phyloP scores from a whole-genome alignment of 1,140 invertebrate genomes.

The Drosophila pandora region DNA sequence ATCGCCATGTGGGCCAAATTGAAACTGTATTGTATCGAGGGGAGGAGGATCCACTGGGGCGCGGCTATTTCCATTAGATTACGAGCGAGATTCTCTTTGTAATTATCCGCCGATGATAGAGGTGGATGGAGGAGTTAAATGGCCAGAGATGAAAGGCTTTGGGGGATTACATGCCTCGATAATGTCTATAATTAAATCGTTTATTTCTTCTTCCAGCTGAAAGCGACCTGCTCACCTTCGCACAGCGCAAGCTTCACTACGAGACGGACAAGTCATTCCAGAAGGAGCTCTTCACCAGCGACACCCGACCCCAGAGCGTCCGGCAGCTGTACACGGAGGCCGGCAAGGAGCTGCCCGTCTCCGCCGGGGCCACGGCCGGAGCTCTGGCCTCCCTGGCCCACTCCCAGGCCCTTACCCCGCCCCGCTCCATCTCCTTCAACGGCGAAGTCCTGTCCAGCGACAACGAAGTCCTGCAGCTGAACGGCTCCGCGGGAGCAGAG shows the following conservation, averaged over 20 bases:
- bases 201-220: slow-evolving; percentile 88
- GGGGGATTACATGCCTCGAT: too few relatives aligned
- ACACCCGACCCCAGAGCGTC: slow-evolving; percentile 86
- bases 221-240: slow-evolving; percentile 93
- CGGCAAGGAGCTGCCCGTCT: slow-evolving; percentile 84
- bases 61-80: slow-evolving; percentile 55
- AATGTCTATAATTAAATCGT: slow-evolving; percentile 2
- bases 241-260: slow-evolving; percentile 90
- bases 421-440: slow-evolving; percentile 67
- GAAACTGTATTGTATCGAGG: slow-evolving; percentile 34
- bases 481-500: slow-evolving; percentile 43
- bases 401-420: slow-evolving; percentile 43
- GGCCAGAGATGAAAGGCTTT: slow-evolving; percentile 26
- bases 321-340: slow-evolving; percentile 90
- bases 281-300: slow-evolving; percentile 88
- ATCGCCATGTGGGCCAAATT: slow-evolving; percentile 50
- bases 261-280: slow-evolving; percentile 86
- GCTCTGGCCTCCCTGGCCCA: slow-evolving; percentile 70
- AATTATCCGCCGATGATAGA: slow-evolving; percentile 44
- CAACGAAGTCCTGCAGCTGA: slow-evolving; percentile 46
- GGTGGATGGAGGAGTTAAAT: slow-evolving; percentile 24
- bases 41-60: slow-evolving; percentile 15
- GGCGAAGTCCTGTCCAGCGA: slow-evolving; percentile 82
- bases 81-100: slow-evolving; percentile 47
- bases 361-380: slow-evolving; percentile 35